A percentile compares a stretch with the other conserved stretches of the same genome.
These are phyloP conservation scores for Callipepla squamata DNA, from an alignment of 2,113 vertebrate species.

Conservation along the genomic window DNA sequence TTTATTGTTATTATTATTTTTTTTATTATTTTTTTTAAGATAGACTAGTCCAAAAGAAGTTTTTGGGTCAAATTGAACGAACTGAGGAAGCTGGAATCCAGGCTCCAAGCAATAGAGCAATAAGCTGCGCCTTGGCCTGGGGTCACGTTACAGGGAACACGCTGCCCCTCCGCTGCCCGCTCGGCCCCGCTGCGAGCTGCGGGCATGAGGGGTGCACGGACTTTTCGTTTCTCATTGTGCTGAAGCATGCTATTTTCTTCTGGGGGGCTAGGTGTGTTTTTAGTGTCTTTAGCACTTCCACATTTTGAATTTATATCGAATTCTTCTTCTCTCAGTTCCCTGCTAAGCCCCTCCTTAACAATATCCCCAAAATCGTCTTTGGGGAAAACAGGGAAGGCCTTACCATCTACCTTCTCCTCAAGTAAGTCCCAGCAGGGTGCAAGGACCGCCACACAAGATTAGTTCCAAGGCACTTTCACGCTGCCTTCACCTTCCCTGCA, in stretches of 20 bases:
- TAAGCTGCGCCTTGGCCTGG: constrained; percentile 15
- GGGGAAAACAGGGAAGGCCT: constrained; percentile 6
- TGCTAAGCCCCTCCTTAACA: neutral
- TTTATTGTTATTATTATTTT: neutral
- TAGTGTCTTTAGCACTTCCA: constrained; percentile 58
- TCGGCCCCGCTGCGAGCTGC: neutral
- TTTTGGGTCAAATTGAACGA: constrained; percentile 61
- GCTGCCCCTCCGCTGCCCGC: neutral
- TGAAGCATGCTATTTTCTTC: constrained; percentile 10
- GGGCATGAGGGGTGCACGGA: neutral
- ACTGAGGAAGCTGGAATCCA: constrained; percentile 60
- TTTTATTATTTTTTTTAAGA: neutral
- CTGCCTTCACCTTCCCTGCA: neutral
- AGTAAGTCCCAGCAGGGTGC: neutral
- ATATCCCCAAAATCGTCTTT: neutral
- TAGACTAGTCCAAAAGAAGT: constrained; percentile 68
- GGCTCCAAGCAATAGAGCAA: constrained; percentile 52
- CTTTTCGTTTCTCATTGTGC: neutral
- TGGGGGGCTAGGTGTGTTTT: neutral
- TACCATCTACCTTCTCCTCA: neutral
- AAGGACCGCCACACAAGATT: neutral
- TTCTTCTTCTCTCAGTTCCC: neutral
- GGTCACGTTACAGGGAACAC: constrained; percentile 39
- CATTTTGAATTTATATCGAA: neutral
- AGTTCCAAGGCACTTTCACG: neutral